phyloP scores from a whole-genome alignment of 2,797 vertebrate species.

The Molossus alvarezi region DNA sequence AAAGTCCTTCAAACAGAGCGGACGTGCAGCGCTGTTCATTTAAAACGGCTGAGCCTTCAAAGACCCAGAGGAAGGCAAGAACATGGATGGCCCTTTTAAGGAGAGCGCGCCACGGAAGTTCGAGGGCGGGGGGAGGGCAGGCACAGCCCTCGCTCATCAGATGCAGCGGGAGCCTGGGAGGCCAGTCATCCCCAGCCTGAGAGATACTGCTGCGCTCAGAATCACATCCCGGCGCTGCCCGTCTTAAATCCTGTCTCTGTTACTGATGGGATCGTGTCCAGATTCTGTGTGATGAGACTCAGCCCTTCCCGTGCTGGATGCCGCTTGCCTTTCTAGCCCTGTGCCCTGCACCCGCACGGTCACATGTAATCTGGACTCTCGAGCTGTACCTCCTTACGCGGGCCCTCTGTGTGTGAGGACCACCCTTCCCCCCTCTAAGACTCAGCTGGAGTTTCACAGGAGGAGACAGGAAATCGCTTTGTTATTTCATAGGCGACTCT shows the following conservation, averaged over 20 bases:
- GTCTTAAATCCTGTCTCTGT: not conserved
- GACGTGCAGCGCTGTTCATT: not conserved
- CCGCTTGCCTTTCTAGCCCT: not conserved
- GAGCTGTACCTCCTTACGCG: not conserved
- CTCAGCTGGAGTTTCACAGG: not conserved
- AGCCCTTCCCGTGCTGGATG: not conserved
- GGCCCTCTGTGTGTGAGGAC: not conserved
- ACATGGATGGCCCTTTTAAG: not conserved
- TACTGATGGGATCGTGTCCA: not conserved
- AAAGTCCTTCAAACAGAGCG: not conserved
- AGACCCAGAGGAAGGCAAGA: not conserved
- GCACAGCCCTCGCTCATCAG: not conserved
- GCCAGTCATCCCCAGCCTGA: not conserved
- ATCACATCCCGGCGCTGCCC: not conserved
- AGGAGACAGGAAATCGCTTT: not conserved
- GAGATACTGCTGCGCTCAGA: not conserved
- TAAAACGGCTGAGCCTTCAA: not conserved
- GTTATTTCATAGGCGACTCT: not conserved
- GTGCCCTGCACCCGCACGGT: not conserved
- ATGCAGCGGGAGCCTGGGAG: rapidly evolving
- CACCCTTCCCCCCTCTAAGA: not conserved
- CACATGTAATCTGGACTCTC: not conserved
- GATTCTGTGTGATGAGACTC: not conserved
- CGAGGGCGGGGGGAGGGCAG: not conserved
- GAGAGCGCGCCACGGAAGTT: not conserved